phyloP scores from a whole-genome alignment of 2,888 invertebrate genomes.

The Dicyrtoma fusca region DNA sequence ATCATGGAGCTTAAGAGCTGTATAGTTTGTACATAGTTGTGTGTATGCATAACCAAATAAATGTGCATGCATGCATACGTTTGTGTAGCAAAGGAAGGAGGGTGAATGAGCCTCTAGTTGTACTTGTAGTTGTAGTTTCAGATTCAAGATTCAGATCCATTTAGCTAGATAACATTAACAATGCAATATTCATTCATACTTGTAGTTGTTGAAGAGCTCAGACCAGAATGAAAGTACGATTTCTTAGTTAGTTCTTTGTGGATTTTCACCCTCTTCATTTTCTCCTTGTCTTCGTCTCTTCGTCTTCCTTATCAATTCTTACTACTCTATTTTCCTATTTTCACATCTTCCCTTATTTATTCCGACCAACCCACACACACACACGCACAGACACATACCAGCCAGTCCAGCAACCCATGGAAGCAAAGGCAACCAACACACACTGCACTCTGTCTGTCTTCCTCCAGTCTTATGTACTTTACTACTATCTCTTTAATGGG shows the following conservation, averaged over 20 bases:
- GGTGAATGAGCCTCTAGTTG: too few species aligned
- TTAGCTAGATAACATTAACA: constrained; percentile 23
- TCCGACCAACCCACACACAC: background rate
- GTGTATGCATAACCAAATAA: too few species aligned
- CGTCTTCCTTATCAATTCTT: constrained; percentile 19
- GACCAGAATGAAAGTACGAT: background rate
- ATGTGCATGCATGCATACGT: too few species aligned
- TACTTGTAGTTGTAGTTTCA: too few species aligned
- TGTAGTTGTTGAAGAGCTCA: background rate
- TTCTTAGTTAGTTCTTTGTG: background rate
- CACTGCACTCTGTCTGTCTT: background rate
- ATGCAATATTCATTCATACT: constrained; percentile 27
- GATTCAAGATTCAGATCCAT: background rate
- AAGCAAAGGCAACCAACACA: too few species aligned
- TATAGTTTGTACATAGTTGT: too few species aligned
- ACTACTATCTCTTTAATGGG: background rate
- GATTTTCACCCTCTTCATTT: constrained; percentile 27
- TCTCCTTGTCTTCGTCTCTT: constrained; percentile 14
- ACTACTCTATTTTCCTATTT: constrained; percentile 9
- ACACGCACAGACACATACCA: too few species aligned
- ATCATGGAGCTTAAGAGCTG: too few species aligned
- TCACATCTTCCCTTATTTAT: background rate
- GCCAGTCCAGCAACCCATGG: too few species aligned
- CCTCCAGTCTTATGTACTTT: background rate
- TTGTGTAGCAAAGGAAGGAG: too few species aligned